Evolutionary conservation across 1,140 invertebrate species (phyloP).

Genomic region (Trichomalopsis sarcophagae): DNA sequence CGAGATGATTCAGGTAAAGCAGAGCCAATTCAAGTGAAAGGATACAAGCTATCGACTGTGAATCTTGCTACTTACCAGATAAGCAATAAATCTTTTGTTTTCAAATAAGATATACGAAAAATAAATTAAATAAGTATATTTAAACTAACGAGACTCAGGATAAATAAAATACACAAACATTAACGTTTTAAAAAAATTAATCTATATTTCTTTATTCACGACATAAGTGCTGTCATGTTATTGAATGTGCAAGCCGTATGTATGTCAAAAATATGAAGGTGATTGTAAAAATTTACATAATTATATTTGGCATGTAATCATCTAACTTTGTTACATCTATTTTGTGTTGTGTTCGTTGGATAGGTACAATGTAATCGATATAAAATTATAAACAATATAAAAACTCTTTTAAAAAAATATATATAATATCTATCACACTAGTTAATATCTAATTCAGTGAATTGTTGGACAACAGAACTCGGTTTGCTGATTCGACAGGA

Average conservation of each 20-base stretch:
- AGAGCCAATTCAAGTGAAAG: background rate
- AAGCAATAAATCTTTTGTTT: background rate
- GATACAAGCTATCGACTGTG: background rate
- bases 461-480: background rate
- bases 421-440: conserved; percentile 19
- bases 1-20: background rate
- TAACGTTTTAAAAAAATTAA: background rate
- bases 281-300: background rate
- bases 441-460: background rate
- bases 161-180: background rate
- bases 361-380: background rate
- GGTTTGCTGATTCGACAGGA: conserved; percentile 1
- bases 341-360: background rate
- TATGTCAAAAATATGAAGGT: background rate
- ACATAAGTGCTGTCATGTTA: background rate
- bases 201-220: background rate
- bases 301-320: conserved; percentile 16
- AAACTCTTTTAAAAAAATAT: conserved; percentile 25
- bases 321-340: background rate
- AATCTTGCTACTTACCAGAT: background rate
- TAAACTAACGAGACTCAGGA: background rate
- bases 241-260: background rate
- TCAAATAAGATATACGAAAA: background rate
- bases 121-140: background rate
- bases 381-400: background rate